Conservation (phyloP, 2,113 vertebrate genomes). For the Periophthalmodon schlosseri region DNA sequence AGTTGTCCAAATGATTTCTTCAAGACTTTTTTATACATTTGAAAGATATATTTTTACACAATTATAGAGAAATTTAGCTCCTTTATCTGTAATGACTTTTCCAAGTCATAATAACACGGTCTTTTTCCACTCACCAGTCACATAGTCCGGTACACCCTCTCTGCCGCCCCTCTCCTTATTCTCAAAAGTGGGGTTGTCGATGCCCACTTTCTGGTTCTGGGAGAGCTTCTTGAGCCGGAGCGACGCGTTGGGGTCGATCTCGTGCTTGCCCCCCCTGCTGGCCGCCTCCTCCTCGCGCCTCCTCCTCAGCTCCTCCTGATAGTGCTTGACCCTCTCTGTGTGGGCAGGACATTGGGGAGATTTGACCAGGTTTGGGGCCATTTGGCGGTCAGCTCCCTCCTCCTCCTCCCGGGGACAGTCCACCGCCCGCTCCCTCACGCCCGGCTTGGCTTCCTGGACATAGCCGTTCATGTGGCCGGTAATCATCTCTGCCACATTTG, state of each 20-base stretch:
- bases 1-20: too few relatives aligned
- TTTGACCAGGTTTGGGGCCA: slow-evolving; percentile 52
- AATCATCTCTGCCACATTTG: slow-evolving; percentile 80
- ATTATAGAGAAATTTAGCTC: too few relatives aligned
- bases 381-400: not conserved
- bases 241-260: slow-evolving; percentile 88
- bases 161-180: slow-evolving; percentile 83
- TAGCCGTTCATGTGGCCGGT: slow-evolving; percentile 91
- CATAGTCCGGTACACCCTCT: slow-evolving; percentile 73
- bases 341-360: slow-evolving; percentile 80
- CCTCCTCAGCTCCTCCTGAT: slow-evolving; percentile 89
- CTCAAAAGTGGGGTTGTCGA: slow-evolving; percentile 94
- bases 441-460: slow-evolving; percentile 78
- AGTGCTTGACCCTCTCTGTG: slow-evolving; percentile 87
- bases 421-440: slow-evolving; percentile 88
- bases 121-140: slow-evolving; percentile 50
- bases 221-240: slow-evolving; percentile 90
- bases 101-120: too few relatives aligned
- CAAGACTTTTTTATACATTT: too few relatives aligned
- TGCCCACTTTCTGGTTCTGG: slow-evolving; percentile 89
- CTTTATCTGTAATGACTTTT: too few relatives aligned
- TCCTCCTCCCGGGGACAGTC: slow-evolving; percentile 88
- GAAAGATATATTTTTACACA: too few relatives aligned
- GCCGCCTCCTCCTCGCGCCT: slow-evolving; percentile 83
- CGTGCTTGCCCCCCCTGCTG: slow-evolving; percentile 82